Evolutionary conservation across 1,140 invertebrate species (phyloP).

Genomic region (Oreohelix idahoensis): DNA sequence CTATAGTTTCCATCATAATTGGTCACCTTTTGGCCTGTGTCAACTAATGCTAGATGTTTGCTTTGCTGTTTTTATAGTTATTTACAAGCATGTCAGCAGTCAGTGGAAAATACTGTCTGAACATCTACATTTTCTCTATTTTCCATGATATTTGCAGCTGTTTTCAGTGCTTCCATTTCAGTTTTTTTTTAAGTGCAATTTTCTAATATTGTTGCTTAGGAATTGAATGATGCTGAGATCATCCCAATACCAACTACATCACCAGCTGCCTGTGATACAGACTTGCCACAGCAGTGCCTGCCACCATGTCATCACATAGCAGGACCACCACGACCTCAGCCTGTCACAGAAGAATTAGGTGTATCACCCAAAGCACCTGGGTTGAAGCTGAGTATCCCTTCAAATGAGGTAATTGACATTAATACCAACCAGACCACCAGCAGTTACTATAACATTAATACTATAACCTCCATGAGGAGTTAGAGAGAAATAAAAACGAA

Average conservation of each 20-base stretch:
- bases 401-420: conserved; percentile 9
- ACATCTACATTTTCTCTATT: neutral
- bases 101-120: neutral
- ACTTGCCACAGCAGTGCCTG: neutral
- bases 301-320: neutral
- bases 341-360: neutral
- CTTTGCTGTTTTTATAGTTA: too few species aligned
- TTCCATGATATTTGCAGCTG: neutral
- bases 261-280: neutral
- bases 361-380: neutral
- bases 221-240: conserved; percentile 43
- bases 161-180: neutral
- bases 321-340: neutral
- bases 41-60: too few species aligned
- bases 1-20: too few species aligned
- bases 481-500: too few species aligned
- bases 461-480: too few species aligned
- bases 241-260: conserved; percentile 35
- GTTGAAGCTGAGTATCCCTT: conserved; percentile 14
- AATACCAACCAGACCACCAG: neutral
- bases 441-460: neutral
- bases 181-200: neutral
- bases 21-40: too few species aligned
- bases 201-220: conserved; percentile 19
- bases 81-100: neutral